Percentiles rank a stretch among this genome's conserved stretches.
Conservation (phyloP, 2,113 vertebrate species). For the Dolichallabes microphthalmus region DNA sequence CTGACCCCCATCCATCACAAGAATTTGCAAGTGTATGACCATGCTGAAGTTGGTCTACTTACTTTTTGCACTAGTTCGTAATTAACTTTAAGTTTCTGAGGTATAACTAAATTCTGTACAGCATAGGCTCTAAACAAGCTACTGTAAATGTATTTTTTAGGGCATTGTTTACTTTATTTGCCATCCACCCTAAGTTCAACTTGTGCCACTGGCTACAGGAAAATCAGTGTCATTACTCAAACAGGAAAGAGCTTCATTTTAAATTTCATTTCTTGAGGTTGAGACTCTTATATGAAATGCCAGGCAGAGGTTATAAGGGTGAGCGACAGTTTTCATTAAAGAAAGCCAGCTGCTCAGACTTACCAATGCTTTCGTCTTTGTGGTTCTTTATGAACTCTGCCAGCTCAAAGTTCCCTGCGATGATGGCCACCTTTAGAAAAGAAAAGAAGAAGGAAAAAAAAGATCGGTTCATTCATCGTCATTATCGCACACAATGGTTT, state of each 20-base stretch:
- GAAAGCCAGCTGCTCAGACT: slow-evolving; percentile 55
- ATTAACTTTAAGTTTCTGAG: not conserved
- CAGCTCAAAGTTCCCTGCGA: slow-evolving; percentile 86
- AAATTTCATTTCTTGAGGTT: not conserved
- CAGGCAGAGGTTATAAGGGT: not conserved
- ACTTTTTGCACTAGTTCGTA: not conserved
- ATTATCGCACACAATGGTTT: not conserved
- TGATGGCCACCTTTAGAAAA: slow-evolving; percentile 82
- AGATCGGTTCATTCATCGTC: not conserved
- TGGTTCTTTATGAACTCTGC: slow-evolving; percentile 87
- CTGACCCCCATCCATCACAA: not conserved
- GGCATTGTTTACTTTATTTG: not conserved
- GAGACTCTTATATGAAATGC: not conserved
- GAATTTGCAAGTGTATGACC: not conserved
- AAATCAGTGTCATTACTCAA: slow-evolving; percentile 1
- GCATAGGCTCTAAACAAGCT: not conserved
- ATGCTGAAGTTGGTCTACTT: not conserved
- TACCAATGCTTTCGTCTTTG: slow-evolving; percentile 80
- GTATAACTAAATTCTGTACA: not conserved
- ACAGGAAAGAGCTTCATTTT: not conserved
- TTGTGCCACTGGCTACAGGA: not conserved
- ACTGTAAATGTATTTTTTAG: not conserved
- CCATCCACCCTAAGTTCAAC: not conserved
- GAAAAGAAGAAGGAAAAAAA: not conserved
- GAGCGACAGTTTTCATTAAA: not conserved